Conservation (phyloP, 1,140 invertebrate genomes). For the Drosophila rufa region DNA sequence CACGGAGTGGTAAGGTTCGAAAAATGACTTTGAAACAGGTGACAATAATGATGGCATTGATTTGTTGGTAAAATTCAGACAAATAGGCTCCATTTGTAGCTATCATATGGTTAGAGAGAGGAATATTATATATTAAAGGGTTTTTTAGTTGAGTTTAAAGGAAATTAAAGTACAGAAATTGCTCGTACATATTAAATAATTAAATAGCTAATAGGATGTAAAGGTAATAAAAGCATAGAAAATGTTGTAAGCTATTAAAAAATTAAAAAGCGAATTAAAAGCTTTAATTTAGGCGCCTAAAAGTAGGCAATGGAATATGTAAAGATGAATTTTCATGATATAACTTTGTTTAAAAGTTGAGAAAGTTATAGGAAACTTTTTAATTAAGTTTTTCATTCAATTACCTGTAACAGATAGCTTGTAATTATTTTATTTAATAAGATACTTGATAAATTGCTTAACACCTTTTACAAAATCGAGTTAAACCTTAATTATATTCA, state of each 20-base stretch:
- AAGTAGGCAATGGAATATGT: background rate
- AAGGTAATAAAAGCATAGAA: background rate
- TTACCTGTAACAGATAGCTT: background rate
- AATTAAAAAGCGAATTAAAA: background rate
- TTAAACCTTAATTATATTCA: background rate
- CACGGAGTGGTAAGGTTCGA: background rate
- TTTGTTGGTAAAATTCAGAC: constrained; percentile 5
- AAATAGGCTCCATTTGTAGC: background rate
- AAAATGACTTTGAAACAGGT: constrained; percentile 6
- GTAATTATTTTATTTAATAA: background rate
- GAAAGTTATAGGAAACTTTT: background rate
- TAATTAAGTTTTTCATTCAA: background rate
- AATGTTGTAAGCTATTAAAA: background rate
- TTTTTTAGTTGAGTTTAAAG: background rate
- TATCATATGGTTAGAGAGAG: background rate
- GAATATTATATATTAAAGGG: background rate
- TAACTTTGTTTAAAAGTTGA: background rate
- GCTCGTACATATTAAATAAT: background rate
- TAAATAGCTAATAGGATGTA: too few species aligned
- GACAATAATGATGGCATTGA: constrained; percentile 1
- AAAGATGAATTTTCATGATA: fast-evolving
- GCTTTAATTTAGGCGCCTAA: background rate
- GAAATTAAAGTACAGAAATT: too few species aligned
- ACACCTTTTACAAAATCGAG: background rate
- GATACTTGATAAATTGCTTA: background rate